Evolutionary conservation across 1,140 invertebrate species (phyloP).

Genomic region (Pararge aegeria): DNA sequence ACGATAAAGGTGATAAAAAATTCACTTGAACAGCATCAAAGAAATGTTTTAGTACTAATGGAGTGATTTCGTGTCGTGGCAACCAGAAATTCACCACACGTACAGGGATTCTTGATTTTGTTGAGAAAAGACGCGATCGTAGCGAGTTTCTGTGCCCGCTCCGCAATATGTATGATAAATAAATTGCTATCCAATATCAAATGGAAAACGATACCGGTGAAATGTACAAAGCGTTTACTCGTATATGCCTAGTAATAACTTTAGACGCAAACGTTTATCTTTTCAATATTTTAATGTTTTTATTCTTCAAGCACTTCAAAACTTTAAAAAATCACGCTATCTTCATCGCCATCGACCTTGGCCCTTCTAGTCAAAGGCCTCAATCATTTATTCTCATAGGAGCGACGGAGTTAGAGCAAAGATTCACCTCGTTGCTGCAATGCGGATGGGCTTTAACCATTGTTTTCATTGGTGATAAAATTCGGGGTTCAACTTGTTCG

Average conservation of each 20-base stretch:
- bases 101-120: constrained; percentile 70
- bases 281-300: no score
- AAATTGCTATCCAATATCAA: constrained; percentile 79
- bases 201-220: constrained; percentile 68
- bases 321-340: no score
- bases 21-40: constrained; percentile 27
- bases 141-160: constrained; percentile 57
- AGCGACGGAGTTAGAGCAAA: no score
- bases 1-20: constrained; percentile 20
- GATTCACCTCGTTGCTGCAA: no score
- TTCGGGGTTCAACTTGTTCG: no score
- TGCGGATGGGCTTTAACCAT: no score
- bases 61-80: constrained; percentile 38
- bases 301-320: no score
- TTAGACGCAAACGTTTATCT: background rate
- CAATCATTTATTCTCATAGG: no score
- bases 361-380: no score
- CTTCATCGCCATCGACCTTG: no score
- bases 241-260: constrained; percentile 37
- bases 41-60: constrained; percentile 37
- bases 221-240: constrained; percentile 69
- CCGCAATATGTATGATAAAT: constrained; percentile 79
- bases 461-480: no score
- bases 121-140: constrained; percentile 62
- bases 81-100: constrained; percentile 60